These are phyloP conservation scores for Lathronympha strigana DNA, from an alignment of 2,888 invertebrate species.

Conservation along the genomic window DNA sequence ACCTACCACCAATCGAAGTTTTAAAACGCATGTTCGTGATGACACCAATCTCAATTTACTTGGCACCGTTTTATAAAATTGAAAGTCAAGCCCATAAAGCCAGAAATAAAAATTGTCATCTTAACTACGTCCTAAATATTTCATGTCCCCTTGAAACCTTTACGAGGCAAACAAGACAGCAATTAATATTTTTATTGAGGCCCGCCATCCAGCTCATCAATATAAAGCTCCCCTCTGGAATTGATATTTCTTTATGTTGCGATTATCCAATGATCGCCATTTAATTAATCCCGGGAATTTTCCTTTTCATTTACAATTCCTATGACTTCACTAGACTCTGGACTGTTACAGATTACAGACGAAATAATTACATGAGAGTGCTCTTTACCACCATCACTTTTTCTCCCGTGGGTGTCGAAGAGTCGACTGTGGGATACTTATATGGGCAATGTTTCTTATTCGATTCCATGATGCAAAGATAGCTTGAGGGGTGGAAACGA, in stretches of 20 bases:
- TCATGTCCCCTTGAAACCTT: slow-evolving; percentile 65
- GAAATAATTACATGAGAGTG: background rate
- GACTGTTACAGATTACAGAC: background rate
- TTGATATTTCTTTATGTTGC: slow-evolving; percentile 65
- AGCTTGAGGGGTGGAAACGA: no score
- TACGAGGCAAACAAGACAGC: slow-evolving; percentile 70
- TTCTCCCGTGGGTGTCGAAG: no score
- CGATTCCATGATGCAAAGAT: no score
- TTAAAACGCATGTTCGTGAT: background rate
- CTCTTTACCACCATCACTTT: no score
- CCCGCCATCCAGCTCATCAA: slow-evolving; percentile 67
- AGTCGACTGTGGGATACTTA: no score
- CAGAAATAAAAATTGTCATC: slow-evolving; percentile 35
- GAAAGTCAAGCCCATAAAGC: slow-evolving; percentile 17
- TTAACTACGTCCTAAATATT: slow-evolving; percentile 56
- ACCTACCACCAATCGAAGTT: no score
- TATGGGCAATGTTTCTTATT: no score
- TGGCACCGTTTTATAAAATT: slow-evolving; percentile 21
- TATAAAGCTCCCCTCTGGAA: slow-evolving; percentile 67
- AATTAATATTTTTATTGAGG: slow-evolving; percentile 80
- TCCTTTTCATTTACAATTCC: slow-evolving; percentile 28
- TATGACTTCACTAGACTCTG: background rate
- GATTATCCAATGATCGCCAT: slow-evolving; percentile 51
- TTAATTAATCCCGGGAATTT: slow-evolving; percentile 36
- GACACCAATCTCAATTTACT: background rate